These are phyloP conservation scores for Virgularia gustaviana DNA, from an alignment of 92 coral and sea anemone genomes.

Conservation along the genomic window DNA sequence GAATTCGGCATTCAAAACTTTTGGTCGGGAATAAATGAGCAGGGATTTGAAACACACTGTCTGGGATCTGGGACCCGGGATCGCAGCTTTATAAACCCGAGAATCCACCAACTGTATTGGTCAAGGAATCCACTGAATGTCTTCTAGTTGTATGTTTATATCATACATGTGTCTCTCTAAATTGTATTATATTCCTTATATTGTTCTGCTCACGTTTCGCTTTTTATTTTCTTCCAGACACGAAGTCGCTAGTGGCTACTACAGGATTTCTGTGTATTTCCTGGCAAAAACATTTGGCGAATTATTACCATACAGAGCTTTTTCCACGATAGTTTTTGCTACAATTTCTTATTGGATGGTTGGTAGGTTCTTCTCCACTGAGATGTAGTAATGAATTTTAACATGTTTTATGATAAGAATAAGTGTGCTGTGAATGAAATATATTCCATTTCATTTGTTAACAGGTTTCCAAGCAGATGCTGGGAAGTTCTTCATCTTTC, in stretches of 20 bases:
- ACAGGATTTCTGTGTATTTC: conserved; percentile 80
- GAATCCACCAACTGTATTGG: neutral
- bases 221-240: conserved; percentile 51
- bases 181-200: too few species aligned
- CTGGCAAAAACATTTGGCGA: conserved; percentile 81
- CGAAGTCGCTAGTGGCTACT: conserved; percentile 83
- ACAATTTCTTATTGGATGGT: conserved; percentile 80
- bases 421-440: neutral
- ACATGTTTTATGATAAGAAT: neutral
- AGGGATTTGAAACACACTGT: too few species aligned
- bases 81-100: too few species aligned
- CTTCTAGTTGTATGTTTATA: neutral
- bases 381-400: neutral
- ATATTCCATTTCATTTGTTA: conserved; percentile 3
- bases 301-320: conserved; percentile 69
- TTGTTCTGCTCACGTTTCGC: neutral
- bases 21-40: too few species aligned
- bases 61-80: too few species aligned
- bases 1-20: too few species aligned
- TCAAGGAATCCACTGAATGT: neutral
- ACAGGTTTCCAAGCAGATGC: conserved; percentile 66
- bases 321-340: conserved; percentile 65
- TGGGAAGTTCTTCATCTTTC: conserved; percentile 65
- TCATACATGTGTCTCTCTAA: too few species aligned
- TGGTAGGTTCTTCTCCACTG: conserved; percentile 45